Conservation (phyloP, 2,797 vertebrate genomes). For the Rhinoraja longicauda region DNA sequence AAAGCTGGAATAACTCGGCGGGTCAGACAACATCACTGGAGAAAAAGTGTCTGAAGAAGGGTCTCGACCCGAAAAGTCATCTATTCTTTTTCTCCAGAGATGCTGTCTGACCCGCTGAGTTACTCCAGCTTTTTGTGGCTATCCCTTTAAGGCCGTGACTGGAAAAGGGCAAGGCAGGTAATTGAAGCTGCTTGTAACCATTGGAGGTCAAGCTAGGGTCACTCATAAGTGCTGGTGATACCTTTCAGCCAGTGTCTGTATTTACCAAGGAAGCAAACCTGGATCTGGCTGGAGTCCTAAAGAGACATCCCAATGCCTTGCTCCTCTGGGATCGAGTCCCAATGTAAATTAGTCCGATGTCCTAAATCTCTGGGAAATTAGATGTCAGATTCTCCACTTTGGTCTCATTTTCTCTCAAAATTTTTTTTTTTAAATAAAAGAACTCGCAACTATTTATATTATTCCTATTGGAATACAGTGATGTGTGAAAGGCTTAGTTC, state of each 20-base stretch:
- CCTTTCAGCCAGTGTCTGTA: background rate
- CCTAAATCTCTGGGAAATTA: background rate
- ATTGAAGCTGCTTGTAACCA: background rate
- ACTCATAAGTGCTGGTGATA: background rate
- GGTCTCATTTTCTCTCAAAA: background rate
- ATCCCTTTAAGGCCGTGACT: background rate
- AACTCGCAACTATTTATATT: background rate
- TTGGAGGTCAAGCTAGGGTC: background rate
- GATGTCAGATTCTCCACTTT: background rate
- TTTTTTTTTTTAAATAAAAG: background rate
- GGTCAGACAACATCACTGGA: no score
- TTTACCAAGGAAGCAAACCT: background rate
- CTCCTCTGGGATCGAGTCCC: background rate
- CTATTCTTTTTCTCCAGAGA: no score
- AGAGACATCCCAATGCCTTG: background rate
- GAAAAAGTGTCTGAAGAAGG: no score
- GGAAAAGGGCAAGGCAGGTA: background rate
- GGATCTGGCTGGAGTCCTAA: background rate
- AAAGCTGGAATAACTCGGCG: no score
- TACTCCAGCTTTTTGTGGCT: no score
- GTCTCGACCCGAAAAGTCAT: no score
- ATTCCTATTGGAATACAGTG: background rate
- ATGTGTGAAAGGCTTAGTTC: background rate
- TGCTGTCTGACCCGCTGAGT: no score
- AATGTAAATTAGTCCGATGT: background rate